Evolutionary conservation across 2,113 vertebrate genomes (phyloP).

Genomic region (Carassius auratus): DNA sequence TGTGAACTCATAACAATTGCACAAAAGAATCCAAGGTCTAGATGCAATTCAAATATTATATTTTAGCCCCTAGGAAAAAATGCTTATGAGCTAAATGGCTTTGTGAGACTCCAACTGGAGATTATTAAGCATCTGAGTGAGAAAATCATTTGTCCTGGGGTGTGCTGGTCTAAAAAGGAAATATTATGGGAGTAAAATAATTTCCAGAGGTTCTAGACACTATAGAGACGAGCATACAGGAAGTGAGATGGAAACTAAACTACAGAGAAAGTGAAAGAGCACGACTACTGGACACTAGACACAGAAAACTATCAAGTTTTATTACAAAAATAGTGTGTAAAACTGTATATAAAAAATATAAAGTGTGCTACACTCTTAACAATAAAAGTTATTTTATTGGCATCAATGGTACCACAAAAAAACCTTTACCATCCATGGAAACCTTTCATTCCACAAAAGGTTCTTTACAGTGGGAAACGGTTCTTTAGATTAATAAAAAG

Average conservation of each 20-base stretch:
- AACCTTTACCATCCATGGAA: no score
- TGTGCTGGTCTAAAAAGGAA: slow-evolving; percentile 44
- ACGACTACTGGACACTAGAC: neutral
- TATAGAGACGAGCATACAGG: slow-evolving; percentile 54
- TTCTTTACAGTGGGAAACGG: no score
- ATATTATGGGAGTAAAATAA: neutral
- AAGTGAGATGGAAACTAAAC: neutral
- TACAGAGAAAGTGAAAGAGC: slow-evolving; percentile 23
- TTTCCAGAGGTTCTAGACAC: slow-evolving; percentile 22
- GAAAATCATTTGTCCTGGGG: slow-evolving; percentile 48
- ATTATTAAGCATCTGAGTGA: neutral
- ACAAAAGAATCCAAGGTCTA: neutral
- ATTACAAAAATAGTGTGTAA: neutral
- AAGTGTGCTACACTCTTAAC: no score
- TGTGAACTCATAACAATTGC: neutral
- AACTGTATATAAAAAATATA: neutral
- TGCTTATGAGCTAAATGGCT: slow-evolving; percentile 4
- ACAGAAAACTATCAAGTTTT: neutral
- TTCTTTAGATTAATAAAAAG: no score
- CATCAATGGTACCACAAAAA: no score
- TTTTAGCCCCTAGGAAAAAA: neutral
- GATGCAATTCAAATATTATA: slow-evolving; percentile 24
- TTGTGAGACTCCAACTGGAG: slow-evolving; percentile 7
- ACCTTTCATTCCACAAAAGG: no score
- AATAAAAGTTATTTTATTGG: no score